Percentiles rank a stretch among this genome's conserved stretches.
phyloP scores from a whole-genome alignment of 2,113 vertebrate species.

The Prunella himalayana region DNA sequence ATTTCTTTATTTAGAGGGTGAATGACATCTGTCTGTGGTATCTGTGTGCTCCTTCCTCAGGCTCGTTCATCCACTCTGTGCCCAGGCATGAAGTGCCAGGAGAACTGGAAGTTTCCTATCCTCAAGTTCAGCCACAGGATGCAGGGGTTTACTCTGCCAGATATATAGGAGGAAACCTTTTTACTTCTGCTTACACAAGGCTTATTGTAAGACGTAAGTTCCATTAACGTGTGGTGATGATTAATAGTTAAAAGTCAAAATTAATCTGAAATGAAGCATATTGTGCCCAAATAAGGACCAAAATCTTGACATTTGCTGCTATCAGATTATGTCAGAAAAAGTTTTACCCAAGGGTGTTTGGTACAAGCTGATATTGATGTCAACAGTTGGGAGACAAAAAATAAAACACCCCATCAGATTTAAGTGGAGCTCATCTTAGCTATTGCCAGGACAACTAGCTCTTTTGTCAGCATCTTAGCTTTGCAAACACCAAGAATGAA shows the following conservation, averaged over 20 bases:
- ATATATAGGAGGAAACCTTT: conserved; percentile 80
- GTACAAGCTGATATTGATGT: neutral
- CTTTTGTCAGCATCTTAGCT: neutral
- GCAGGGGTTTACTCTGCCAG: conserved; percentile 82
- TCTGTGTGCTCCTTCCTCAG: conserved; percentile 48
- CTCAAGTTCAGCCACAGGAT: conserved; percentile 65
- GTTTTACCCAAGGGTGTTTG: neutral
- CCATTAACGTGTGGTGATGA: neutral
- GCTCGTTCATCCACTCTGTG: conserved; percentile 77
- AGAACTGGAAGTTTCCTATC: conserved; percentile 68
- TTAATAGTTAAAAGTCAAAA: neutral
- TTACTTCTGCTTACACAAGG: conserved; percentile 81
- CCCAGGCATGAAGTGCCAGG: conserved; percentile 77
- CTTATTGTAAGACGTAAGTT: conserved; percentile 87
- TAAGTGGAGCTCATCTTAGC: neutral
- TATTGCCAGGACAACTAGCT: neutral
- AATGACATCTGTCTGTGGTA: neutral
- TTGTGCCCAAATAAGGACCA: neutral
- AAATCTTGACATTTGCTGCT: neutral
- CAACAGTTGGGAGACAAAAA: neutral
- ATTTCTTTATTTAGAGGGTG: neutral
- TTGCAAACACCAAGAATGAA: neutral
- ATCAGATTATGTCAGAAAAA: neutral
- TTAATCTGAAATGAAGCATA: neutral
- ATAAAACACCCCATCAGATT: neutral